These are phyloP conservation scores for Leucophora obtusa DNA, from an alignment of 2,888 invertebrate genomes.

Conservation along the genomic window DNA sequence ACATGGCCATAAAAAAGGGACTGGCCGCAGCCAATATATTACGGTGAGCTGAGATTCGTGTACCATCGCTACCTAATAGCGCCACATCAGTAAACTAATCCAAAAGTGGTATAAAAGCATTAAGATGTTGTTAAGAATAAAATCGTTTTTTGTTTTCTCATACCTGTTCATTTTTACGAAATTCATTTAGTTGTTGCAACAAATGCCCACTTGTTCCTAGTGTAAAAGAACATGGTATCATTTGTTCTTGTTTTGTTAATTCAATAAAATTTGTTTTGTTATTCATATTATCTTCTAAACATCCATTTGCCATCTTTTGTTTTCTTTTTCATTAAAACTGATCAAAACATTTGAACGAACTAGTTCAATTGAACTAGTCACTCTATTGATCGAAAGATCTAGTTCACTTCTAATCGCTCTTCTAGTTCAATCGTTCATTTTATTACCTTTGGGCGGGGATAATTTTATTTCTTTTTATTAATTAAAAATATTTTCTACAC, in stretches of 20 bases:
- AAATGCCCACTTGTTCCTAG: conserved; percentile 57
- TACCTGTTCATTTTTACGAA: conserved; percentile 65
- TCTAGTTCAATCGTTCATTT: no score
- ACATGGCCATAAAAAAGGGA: conserved; percentile 70
- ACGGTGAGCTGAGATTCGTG: conserved; percentile 67
- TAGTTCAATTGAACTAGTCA: no score
- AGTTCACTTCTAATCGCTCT: no score
- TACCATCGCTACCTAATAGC: conserved; percentile 62
- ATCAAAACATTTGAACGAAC: no score
- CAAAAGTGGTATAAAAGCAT: conserved; percentile 4
- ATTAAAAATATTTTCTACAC: no score
- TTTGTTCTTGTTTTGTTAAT: conserved; percentile 53
- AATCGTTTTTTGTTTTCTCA: not conserved
- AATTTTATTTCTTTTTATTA: no score
- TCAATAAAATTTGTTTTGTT: conserved; percentile 51
- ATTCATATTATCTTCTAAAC: conserved; percentile 6
- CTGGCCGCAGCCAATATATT: conserved; percentile 70
- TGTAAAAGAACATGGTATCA: conserved; percentile 53
- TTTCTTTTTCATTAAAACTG: no score
- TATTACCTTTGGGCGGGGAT: no score
- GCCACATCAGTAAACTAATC: conserved; percentile 68
- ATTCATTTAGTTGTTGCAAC: conserved; percentile 64
- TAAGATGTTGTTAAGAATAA: not conserved
- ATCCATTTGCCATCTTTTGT: conserved; percentile 24
- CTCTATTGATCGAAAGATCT: no score